Percentiles rank a stretch among this genome's conserved stretches.
Conservation (phyloP, 2,888 invertebrate species). For the Bellardia pandia region DNA sequence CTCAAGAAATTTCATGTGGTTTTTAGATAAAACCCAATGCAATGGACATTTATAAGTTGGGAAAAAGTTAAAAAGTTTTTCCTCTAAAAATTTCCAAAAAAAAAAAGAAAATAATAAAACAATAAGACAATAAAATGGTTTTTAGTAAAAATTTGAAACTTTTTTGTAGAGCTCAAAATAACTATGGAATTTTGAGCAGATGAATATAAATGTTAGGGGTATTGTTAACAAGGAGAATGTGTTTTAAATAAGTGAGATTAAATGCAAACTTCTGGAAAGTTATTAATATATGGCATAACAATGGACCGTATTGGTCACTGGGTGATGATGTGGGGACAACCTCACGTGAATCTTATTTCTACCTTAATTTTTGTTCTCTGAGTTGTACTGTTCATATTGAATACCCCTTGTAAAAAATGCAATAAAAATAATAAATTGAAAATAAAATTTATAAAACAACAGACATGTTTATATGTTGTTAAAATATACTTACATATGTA, state of each 20-base stretch:
- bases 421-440: conserved; percentile 22
- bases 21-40: conserved; percentile 55
- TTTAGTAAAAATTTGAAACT: conserved; percentile 12
- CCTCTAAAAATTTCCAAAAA: neutral
- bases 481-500: neutral
- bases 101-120: conserved; percentile 31
- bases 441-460: neutral
- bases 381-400: neutral
- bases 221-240: neutral
- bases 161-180: conserved; percentile 1
- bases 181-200: conserved; percentile 2
- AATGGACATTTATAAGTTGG: conserved; percentile 65
- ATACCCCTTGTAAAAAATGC: neutral
- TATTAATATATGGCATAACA: too few species aligned
- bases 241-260: too few species aligned
- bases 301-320: too few species aligned
- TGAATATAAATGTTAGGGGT: conserved; percentile 18
- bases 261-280: too few species aligned
- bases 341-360: too few species aligned
- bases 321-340: too few species aligned
- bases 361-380: too few species aligned
- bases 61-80: conserved; percentile 45
- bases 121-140: conserved; percentile 46
- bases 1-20: conserved; percentile 46
- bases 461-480: conserved; percentile 8